Base-by-base conservation (phyloP, 2,113 vertebrate species). In the Myocastor coypus region DNA sequence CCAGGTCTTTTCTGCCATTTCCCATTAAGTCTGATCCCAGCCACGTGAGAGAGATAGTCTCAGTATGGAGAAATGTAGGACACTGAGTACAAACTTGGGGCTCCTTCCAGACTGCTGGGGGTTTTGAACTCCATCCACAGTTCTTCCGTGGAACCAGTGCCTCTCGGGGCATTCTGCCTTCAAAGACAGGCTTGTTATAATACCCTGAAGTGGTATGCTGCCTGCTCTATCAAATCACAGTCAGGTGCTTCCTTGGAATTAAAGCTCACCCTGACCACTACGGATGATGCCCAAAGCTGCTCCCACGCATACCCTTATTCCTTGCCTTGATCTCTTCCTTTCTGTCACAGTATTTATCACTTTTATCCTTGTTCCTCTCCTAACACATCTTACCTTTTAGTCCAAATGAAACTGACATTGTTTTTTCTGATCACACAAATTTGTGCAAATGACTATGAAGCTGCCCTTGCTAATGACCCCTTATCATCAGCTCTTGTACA, bases 361-460 rank as follows among this genome's bases (percentile, higher is more conserved):
- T 55, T 86, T 89, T 68, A n/a, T n/a, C n/a, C n/a, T n/a, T n/a
- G n/a, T n/a, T n/a, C 52, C 75, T 91, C 71, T 68, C n/a, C 87
- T 50, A 89, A 88, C 3, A 68, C 63, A 8, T 86, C 46, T 91
- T 83, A 66, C 63, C 94, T 73, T 83, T 63, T 57, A 89, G 82
- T 66, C 50, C n/a, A 73, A 73, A 13, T 28, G 52, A 14, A 92
- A 88, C 26, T 1, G 0, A 77, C 3, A 14, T 10, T 40, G 87
- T 34, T 40, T 61, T 55, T 73, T 96, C 46, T 1, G 3, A 93
- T 26, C 64, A 81, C 16, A 7, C n/a, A 91, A 95, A 82, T 20
- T 46, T 57, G 55, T 77, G 42, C 28, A 71, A 71, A 92, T 61
- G 40, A 69, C 34, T 40, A 4, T 82, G 71, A 90, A 87, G 55